Evolutionary conservation across 2,888 invertebrate species (phyloP), one percentile per base, ranked within the genome.

Genomic region (Koerneria pararmatus): DNA sequence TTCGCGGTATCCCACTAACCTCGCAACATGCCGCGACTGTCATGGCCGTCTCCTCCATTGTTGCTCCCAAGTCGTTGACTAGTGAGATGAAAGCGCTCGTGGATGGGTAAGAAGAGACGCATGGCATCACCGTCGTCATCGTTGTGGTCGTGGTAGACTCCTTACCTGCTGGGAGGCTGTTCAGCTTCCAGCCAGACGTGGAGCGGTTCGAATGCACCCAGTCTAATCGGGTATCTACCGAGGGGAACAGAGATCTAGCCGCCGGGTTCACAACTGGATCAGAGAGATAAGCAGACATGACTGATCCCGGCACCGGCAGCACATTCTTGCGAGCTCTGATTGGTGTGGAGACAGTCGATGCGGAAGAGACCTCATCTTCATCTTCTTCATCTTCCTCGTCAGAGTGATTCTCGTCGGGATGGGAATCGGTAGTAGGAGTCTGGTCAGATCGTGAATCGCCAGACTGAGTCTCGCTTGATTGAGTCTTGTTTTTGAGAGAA

Each of bases 51-150:
- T n/a, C n/a, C n/a, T n/a, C n/a, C n/a, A n/a, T n/a, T n/a, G n/a
- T 37, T n/a, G 67, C 57, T 15, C 69, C 61, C 60, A 74, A 71
- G 35, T 74, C 71, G 56, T 71, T 70, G 56, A 79, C 72, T 49
- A 79, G 53, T 22, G 68, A 69, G 41, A 79, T 73, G 56, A 79
- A 79, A 0, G 73, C 69, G 11, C 73, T 68, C 0, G 79, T 79
- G 15, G 74, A 69, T 2, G 79, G 74, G 54, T 78, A 77, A 8
- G 66, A 64, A 3, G 65, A 69, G 22, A 75, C 76, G 53, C 71
- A 74, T 1, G 76, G 76, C 22, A 73, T 49, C 15, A 34, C 22
- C 8, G 34, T 5, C 22, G n/a, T 2, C 3, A 2, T 2, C n/a
- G 19, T 19, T 19, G n/a, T 8, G 31, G 11, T 22, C 3, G 37